A percentile compares a stretch with the other conserved stretches of the same genome.
phyloP scores from a whole-genome alignment of 2,113 vertebrate species.

The Microcebus tavaratra region DNA sequence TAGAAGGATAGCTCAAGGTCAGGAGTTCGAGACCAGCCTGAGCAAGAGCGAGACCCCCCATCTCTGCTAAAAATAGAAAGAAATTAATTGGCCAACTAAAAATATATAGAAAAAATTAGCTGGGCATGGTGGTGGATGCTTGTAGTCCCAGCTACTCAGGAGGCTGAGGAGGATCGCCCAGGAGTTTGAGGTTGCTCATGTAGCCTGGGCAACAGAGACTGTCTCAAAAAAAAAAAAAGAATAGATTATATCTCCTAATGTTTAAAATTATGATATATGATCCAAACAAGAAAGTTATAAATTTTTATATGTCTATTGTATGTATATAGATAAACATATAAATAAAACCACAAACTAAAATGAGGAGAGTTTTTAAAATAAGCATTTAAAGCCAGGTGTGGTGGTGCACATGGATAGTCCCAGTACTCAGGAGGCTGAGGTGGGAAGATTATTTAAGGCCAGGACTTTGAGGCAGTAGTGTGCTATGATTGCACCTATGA shows the following conservation, averaged over 20 bases:
- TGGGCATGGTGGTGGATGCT: no score
- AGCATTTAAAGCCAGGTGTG: background rate
- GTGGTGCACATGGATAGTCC: background rate
- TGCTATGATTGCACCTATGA: background rate
- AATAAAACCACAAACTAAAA: conserved; percentile 44
- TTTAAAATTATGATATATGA: conserved; percentile 30
- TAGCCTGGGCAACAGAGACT: no score
- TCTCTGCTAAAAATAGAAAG: no score
- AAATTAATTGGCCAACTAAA: no score
- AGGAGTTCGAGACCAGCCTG: no score
- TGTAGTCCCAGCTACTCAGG: no score
- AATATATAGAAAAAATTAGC: no score
- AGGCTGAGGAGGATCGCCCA: no score
- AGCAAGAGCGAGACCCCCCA: no score
- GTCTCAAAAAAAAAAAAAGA: background rate
- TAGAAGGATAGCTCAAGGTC: no score
- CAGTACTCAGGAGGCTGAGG: background rate
- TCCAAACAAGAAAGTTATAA: conserved; percentile 23
- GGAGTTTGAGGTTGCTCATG: no score
- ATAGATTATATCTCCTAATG: background rate
- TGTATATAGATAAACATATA: background rate
- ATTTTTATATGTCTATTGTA: background rate
- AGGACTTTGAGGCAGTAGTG: background rate
- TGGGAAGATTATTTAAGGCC: background rate
- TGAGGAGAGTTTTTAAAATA: conserved; percentile 2